Conservation (phyloP, 2,888 invertebrate genomes). For the Epirrita christyi region DNA sequence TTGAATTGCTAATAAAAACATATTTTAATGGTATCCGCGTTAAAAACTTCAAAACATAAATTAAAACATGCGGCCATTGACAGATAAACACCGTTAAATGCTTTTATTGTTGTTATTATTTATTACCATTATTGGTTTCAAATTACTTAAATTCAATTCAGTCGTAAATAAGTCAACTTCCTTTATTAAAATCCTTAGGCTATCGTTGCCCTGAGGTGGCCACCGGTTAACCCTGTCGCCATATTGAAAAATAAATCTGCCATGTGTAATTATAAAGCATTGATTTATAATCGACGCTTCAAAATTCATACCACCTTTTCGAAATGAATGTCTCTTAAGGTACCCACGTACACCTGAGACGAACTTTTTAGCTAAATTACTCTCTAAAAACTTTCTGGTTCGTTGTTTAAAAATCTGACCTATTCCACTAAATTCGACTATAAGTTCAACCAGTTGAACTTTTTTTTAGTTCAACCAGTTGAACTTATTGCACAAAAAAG, state of each 20-base stretch:
- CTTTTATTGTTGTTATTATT: constrained; percentile 26
- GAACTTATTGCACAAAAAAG: no score
- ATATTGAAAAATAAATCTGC: constrained; percentile 33
- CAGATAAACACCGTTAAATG: constrained; percentile 19
- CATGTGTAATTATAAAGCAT: constrained; percentile 33
- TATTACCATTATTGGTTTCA: constrained; percentile 19
- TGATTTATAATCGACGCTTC: constrained; percentile 36
- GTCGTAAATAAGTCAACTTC: constrained; percentile 32
- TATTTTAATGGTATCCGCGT: constrained; percentile 26
- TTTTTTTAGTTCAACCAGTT: no score
- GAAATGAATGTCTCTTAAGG: constrained; percentile 9
- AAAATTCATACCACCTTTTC: constrained; percentile 28
- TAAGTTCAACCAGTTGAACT: no score
- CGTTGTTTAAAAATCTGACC: no score
- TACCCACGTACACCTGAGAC: no score
- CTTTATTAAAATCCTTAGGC: constrained; percentile 23
- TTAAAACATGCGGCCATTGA: constrained; percentile 21
- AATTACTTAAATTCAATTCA: constrained; percentile 30
- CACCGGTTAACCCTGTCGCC: constrained; percentile 36
- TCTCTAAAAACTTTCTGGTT: no score
- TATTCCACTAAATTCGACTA: no score
- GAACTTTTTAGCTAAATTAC: no score
- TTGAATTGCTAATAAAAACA: constrained; percentile 30
- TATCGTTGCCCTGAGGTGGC: constrained; percentile 14
- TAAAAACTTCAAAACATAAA: constrained; percentile 24